phyloP scores from a whole-genome alignment of 2,888 invertebrate genomes.

The Drosophila percnosoma region DNA sequence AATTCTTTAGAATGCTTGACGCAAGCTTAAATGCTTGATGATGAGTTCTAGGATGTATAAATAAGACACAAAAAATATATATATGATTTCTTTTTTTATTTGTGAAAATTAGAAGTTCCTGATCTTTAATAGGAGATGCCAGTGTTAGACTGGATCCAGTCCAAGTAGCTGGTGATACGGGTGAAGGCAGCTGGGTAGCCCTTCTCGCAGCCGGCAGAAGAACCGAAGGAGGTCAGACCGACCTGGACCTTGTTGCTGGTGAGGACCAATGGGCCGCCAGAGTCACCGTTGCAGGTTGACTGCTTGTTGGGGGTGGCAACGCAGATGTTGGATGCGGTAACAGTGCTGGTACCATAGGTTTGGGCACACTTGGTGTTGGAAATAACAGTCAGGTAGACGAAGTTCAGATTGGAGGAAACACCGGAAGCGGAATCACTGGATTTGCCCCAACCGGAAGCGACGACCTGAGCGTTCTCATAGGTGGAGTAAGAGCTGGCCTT shows the following conservation, averaged over 20 bases:
- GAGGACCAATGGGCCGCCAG: constrained; percentile 80
- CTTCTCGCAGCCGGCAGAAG: constrained; percentile 69
- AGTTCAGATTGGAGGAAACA: constrained; percentile 72
- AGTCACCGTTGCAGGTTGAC: constrained; percentile 82
- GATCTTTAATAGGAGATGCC: constrained; percentile 47
- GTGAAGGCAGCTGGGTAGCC: constrained; percentile 79
- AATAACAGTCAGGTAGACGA: constrained; percentile 59
- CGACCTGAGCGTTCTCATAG: constrained; percentile 26
- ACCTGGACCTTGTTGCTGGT: constrained; percentile 41
- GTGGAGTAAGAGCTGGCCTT: constrained; percentile 44
- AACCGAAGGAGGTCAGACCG: constrained; percentile 81
- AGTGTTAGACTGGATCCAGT: constrained; percentile 69
- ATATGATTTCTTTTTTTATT: too few species aligned
- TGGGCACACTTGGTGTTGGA: constrained; percentile 79
- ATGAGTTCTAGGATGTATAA: too few species aligned
- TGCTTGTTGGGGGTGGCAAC: constrained; percentile 43
- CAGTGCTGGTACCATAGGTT: constrained; percentile 81
- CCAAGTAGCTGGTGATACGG: constrained; percentile 62
- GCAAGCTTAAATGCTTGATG: too few species aligned
- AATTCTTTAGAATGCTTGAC: too few species aligned
- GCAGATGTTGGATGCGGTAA: constrained; percentile 61
- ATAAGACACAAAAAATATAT: too few species aligned
- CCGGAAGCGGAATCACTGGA: constrained; percentile 42
- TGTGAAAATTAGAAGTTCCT: too few species aligned
- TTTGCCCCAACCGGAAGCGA: constrained; percentile 74